Percentiles rank a stretch among this genome's conserved stretches.
Conservation (phyloP, 1,140 invertebrate genomes). For the Phocides pigmalion region DNA sequence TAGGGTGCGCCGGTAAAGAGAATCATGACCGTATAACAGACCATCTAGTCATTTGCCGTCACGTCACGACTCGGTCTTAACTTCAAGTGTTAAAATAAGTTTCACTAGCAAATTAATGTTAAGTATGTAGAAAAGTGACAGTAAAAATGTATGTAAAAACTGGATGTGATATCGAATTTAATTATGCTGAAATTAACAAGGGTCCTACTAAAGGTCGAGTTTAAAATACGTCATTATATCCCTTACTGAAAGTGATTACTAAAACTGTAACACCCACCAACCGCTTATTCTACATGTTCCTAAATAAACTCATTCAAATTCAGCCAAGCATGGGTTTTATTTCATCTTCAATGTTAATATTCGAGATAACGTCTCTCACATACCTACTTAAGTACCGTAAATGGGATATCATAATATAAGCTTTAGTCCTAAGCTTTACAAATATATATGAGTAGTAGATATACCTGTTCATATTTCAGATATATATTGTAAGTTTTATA, state of each 20-base stretch:
- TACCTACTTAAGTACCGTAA: background rate
- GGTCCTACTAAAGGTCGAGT: background rate
- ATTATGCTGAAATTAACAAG: background rate
- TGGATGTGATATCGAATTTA: background rate
- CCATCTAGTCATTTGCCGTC: too few species aligned
- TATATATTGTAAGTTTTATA: too few species aligned
- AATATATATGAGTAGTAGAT: too few species aligned
- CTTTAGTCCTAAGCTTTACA: background rate
- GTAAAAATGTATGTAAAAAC: too few species aligned
- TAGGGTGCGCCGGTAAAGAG: too few species aligned
- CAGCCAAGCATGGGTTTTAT: conserved; percentile 18
- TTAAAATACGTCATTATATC: background rate
- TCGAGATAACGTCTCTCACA: conserved; percentile 5
- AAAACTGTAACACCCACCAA: conserved; percentile 15
- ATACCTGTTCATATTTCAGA: background rate
- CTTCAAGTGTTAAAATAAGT: too few species aligned
- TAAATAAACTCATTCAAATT: conserved; percentile 41
- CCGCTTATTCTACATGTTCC: conserved; percentile 48
- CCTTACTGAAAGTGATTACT: background rate
- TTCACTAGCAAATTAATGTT: too few species aligned
- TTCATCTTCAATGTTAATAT: conserved; percentile 15
- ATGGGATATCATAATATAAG: background rate
- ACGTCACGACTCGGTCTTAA: too few species aligned
- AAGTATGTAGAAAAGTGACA: too few species aligned
- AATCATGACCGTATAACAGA: too few species aligned